Evolutionary conservation across 2,888 invertebrate genomes (phyloP).

Genomic region (Mythimna albipuncta): DNA sequence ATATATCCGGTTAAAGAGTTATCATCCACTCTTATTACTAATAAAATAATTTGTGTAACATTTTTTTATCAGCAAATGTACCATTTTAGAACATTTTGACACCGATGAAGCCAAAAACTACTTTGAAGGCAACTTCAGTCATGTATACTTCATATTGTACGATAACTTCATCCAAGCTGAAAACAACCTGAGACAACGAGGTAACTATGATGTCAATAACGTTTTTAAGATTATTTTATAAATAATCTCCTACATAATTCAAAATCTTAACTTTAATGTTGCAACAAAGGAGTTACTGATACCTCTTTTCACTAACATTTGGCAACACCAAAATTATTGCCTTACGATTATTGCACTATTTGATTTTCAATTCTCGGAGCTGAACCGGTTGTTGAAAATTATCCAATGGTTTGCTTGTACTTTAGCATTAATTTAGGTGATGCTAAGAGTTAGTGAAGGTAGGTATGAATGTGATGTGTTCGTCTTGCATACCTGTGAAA

Average conservation of each 20-base stretch:
- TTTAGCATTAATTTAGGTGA: neutral
- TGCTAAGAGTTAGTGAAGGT: neutral
- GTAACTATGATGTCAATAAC: conserved; percentile 86
- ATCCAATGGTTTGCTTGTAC: neutral
- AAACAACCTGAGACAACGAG: conserved; percentile 97
- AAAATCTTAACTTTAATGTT: conserved; percentile 23
- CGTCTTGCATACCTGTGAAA: conserved; percentile 18
- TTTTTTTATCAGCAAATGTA: conserved; percentile 8
- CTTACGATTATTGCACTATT: neutral
- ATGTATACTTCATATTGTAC: conserved; percentile 98
- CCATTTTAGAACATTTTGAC: conserved; percentile 96
- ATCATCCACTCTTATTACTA: conserved; percentile 7
- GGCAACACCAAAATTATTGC: neutral
- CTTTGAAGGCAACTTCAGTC: conserved; percentile 98
- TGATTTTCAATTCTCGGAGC: neutral
- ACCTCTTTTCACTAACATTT: neutral
- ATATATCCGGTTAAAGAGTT: no score
- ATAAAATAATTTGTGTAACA: neutral
- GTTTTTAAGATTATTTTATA: conserved; percentile 29
- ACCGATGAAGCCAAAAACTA: conserved; percentile 97
- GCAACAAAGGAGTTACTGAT: conserved; percentile 18
- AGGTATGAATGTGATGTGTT: conserved; percentile 16
- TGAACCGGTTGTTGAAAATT: neutral
- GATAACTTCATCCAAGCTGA: conserved; percentile 98
- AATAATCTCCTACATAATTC: conserved; percentile 33